These are phyloP conservation scores for Lissonota sp. DNA, from an alignment of 2,888 invertebrate species.

Conservation along the genomic window DNA sequence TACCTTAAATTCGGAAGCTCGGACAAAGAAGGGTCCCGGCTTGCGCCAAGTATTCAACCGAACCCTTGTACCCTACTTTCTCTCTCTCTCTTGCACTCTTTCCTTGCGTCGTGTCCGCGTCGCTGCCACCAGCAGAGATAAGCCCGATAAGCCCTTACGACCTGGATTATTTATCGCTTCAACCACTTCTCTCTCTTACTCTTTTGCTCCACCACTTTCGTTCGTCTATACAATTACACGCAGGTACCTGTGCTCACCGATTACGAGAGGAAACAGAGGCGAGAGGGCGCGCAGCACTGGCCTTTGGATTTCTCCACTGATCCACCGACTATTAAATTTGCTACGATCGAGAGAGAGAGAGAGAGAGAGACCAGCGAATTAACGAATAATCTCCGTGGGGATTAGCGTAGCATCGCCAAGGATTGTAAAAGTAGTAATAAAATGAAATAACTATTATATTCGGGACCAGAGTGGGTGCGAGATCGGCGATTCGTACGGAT, in stretches of 20 bases:
- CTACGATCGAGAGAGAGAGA: constrained; percentile 49
- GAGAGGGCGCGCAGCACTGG: constrained; percentile 8
- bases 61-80: constrained; percentile 8
- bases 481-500: background rate
- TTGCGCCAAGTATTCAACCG: constrained; percentile 50
- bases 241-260: constrained; percentile 26
- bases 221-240: constrained; percentile 11
- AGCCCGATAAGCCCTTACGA: constrained; percentile 68
- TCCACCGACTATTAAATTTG: constrained; percentile 63
- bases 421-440: constrained; percentile 33
- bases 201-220: constrained; percentile 25
- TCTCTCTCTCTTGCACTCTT: background rate
- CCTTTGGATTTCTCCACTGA: constrained; percentile 37
- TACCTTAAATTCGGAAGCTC: constrained; percentile 60
- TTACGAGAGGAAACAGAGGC: no score
- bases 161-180: constrained; percentile 68
- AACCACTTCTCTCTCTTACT: constrained; percentile 26
- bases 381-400: constrained; percentile 59
- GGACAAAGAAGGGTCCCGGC: constrained; percentile 63
- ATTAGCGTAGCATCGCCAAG: constrained; percentile 57
- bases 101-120: constrained; percentile 34
- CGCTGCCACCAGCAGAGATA: constrained; percentile 58
- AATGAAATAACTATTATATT: constrained; percentile 13
- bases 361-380: constrained; percentile 39
- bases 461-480: background rate